Evolutionary conservation across 2,113 vertebrate genomes (phyloP), one percentile per base, ranked within the genome.

Genomic region (Phyllostomus discolor): DNA sequence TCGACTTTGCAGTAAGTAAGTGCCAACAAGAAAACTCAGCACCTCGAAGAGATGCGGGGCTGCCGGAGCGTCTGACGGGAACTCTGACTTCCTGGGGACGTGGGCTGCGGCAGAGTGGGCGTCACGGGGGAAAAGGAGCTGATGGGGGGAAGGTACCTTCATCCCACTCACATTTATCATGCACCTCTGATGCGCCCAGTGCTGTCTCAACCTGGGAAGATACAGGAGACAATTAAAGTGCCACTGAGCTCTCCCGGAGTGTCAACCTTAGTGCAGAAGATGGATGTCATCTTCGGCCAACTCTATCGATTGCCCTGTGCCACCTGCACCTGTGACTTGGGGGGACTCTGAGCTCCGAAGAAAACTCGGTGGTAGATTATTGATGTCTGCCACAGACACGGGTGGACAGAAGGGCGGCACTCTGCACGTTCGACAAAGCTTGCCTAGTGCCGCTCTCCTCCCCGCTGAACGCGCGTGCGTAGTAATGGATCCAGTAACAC

Each of bases 141-240:
- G 15, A 20, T 3, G 19, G 50, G 62, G 14, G 14, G 17, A n/a
- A 26, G 24, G 52, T 7, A 1, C 1, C 1, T 11, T 11, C 46
- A 67, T 46, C 54, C 41, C 52, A 80, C 43, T 75, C 10, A 35
- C 33, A 33, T 1, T 33, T 8, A 46, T 17, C 78, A 64, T 17
- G 66, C 10, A 2, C 7, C 38, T 31, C 5, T 0, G 24, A n/a
- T 12, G 2, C 3, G 10, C 1, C 10, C 10, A 43, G 33, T 1
- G 6, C 20, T 38, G 2, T 20, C 16, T 26, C 14, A 50, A 52
- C 24, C 10, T 62, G 48, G 43, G 64, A 4, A 35, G 10, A 67
- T 5, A 31, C 2, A 4, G 2, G 11, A 31, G 17, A 75, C 48
- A 43, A 83, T 4, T 4, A 41, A 69, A n/a, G 38, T 33, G 24